phyloP scores from a whole-genome alignment of 2,888 invertebrate species.

The Troglohyphantes excavatus region DNA sequence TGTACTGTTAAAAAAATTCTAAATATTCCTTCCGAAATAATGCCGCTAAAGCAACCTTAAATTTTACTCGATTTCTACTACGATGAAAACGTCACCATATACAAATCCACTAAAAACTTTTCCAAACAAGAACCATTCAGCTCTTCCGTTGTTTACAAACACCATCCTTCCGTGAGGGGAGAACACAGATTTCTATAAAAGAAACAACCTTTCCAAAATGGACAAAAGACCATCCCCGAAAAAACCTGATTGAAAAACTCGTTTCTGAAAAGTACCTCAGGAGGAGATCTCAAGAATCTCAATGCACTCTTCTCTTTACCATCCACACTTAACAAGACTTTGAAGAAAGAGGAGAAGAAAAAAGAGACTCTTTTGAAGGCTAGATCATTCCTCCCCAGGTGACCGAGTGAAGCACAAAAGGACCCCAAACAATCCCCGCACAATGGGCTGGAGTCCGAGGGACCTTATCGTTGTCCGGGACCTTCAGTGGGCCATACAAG shows the following conservation, averaged over 20 bases:
- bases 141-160: too few relatives aligned
- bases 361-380: too few relatives aligned
- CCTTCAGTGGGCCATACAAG: background rate
- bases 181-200: background rate
- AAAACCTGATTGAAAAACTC: conserved; percentile 52
- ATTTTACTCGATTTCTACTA: too few relatives aligned
- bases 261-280: conserved; percentile 10
- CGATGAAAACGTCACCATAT: too few relatives aligned
- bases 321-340: conserved; percentile 33
- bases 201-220: conserved; percentile 15
- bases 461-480: conserved; percentile 40
- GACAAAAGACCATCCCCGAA: background rate
- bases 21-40: too few relatives aligned
- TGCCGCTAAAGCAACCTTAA: too few relatives aligned
- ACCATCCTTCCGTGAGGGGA: too few relatives aligned
- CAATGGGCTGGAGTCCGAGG: background rate
- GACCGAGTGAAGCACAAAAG: conserved; percentile 19
- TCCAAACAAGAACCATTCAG: background rate
- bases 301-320: conserved; percentile 4
- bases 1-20: too few relatives aligned
- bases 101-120: too few relatives aligned
- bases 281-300: background rate
- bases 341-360: background rate
- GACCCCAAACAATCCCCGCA: conserved; percentile 26
- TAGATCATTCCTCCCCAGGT: conserved; percentile 67